A percentile compares a stretch with the other conserved stretches of the same genome.
Conservation (phyloP, 1,140 invertebrate genomes). For the Heliconius melpomene region DNA sequence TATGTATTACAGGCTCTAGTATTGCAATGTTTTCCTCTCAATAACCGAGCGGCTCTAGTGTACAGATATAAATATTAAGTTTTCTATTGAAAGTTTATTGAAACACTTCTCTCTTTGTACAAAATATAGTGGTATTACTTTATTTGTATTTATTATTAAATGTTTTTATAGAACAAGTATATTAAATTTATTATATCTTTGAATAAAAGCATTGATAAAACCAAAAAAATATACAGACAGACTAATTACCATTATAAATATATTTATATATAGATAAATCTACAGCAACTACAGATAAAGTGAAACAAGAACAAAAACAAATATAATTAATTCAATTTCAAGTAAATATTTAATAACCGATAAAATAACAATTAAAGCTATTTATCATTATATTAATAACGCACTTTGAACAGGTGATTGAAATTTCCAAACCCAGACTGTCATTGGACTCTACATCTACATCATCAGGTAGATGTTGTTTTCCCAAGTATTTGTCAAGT, state of each 20-base stretch:
- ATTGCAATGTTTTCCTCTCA: conserved; percentile 26
- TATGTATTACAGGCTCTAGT: background rate
- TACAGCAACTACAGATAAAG: background rate
- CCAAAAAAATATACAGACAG: too few relatives aligned
- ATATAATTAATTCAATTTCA: background rate
- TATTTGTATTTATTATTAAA: background rate
- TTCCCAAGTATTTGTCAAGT: background rate
- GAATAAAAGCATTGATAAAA: too few relatives aligned
- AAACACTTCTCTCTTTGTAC: conserved; percentile 20
- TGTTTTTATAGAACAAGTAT: too few relatives aligned
- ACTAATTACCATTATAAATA: too few relatives aligned
- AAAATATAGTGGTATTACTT: background rate
- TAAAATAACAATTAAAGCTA: background rate
- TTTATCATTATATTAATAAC: background rate
- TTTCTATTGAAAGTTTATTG: conserved; percentile 36
- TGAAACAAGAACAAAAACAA: background rate
- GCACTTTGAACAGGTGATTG: background rate
- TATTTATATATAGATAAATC: background rate
- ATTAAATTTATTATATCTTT: too few relatives aligned
- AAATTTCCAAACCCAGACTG: background rate
- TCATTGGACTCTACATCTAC: background rate
- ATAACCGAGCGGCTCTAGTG: conserved; percentile 28
- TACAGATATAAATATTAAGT: conserved; percentile 32
- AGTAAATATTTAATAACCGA: background rate
- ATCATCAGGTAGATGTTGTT: background rate